Evolutionary conservation across 2,113 vertebrate species (phyloP).

Genomic region (Gadus macrocephalus): DNA sequence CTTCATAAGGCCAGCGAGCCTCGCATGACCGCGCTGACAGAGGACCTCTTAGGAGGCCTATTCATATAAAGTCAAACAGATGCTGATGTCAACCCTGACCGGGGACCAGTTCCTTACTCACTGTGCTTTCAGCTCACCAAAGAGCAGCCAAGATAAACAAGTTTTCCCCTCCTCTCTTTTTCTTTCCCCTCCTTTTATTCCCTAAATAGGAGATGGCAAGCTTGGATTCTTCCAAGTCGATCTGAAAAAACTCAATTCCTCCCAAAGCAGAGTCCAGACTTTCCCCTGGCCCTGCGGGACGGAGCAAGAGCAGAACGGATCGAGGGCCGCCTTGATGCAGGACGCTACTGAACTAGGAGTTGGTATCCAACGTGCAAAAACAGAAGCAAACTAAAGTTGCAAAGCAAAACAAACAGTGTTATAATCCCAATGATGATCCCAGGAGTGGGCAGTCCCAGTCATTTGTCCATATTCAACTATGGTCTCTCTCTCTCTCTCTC

Average conservation of each 20-base stretch:
- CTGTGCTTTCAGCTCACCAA: constrained; percentile 28
- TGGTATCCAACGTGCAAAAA: constrained; percentile 24
- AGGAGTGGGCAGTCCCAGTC: constrained; percentile 52
- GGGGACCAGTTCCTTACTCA: constrained; percentile 36
- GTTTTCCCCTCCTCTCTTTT: constrained; percentile 3
- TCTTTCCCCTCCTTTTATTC: constrained; percentile 24
- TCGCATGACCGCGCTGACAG: constrained; percentile 26
- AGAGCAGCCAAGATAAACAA: constrained; percentile 35
- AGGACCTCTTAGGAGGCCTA: constrained; percentile 12
- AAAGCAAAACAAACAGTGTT: constrained; percentile 19
- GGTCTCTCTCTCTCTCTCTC: constrained; percentile 26
- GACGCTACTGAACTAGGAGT: neutral
- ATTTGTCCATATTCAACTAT: constrained; percentile 41
- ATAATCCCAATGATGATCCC: constrained; percentile 66
- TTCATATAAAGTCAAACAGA: constrained; percentile 36
- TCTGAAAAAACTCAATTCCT: constrained; percentile 31
- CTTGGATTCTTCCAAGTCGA: constrained; percentile 34
- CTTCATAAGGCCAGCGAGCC: too few relatives aligned
- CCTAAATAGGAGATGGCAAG: constrained; percentile 44
- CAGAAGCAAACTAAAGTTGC: neutral
- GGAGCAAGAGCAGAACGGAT: too few relatives aligned
- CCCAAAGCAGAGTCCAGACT: constrained; percentile 9
- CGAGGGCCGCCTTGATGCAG: neutral
- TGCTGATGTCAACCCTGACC: constrained; percentile 46
- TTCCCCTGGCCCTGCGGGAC: neutral